phyloP scores from a whole-genome alignment of 2,113 vertebrate species.

The Hyperopisus bebe region DNA sequence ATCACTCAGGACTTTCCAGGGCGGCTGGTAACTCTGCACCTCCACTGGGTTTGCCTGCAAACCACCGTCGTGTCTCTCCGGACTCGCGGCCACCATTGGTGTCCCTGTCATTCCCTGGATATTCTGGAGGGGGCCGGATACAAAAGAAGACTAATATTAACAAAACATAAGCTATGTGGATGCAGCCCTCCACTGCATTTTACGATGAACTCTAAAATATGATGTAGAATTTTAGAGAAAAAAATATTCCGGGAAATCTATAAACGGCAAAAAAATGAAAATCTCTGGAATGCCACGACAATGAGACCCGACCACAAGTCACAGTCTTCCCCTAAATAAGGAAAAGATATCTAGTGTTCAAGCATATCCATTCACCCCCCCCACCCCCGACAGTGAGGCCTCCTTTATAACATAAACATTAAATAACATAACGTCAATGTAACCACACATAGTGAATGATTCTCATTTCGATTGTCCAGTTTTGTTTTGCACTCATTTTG shows the following conservation, averaged over 20 bases:
- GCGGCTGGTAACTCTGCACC: slow-evolving; percentile 97
- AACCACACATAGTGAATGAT: background rate
- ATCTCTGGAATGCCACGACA: background rate
- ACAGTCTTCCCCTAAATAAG: background rate
- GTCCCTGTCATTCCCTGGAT: slow-evolving; percentile 99
- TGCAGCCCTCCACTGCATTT: background rate
- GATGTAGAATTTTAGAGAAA: background rate
- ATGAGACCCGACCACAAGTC: background rate
- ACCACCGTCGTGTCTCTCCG: slow-evolving; percentile 94
- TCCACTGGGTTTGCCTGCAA: slow-evolving; percentile 95
- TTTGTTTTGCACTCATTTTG: slow-evolving; percentile 1
- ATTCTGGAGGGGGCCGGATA: slow-evolving; percentile 70
- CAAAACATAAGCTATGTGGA: background rate
- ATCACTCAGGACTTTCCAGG: slow-evolving; percentile 98
- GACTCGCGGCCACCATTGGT: slow-evolving; percentile 96
- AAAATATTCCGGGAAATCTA: background rate
- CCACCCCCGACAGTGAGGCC: background rate
- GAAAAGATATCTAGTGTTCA: background rate
- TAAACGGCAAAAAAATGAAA: background rate
- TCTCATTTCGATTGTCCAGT: background rate
- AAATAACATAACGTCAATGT: background rate
- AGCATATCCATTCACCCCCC: background rate
- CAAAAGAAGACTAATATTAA: background rate
- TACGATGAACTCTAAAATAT: background rate
- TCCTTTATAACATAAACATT: background rate